Evolutionary conservation across 2,888 invertebrate genomes (phyloP), one percentile per base, ranked within the genome.

Genomic region (Galerucella pusilla): DNA sequence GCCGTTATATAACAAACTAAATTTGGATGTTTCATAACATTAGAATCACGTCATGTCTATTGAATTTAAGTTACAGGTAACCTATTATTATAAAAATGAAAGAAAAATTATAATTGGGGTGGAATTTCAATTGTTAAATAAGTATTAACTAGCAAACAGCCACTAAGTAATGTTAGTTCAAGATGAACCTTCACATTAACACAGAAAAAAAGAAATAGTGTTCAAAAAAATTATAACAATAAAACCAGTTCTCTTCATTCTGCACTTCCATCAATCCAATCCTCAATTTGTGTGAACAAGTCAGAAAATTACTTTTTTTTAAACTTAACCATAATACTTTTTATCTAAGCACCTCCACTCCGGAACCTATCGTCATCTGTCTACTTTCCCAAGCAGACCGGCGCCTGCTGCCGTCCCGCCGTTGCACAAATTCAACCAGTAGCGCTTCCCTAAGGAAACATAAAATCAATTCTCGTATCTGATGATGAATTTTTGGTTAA

Each of bases 341-440:
- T 12, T 2, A 59, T 46, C 49, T 61, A 49, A 69, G 45, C n/a
- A 69, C 69, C 69, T 69, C 12, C 49, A 61, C 25, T 25, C 69
- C 35, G 63, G 63, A 59, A 45, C 54, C 28, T 0, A 49, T 61
- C 69, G 69, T 42, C 69, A 69, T 60, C 61, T 61, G 69, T 61
- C 10, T 25, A 49, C 14, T 61, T 69, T 69, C 69, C 69, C 69
- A 69, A 69, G 69, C 69, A 69, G 20, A 4, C 61, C 61, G 69
- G 49, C 35, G 69, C 69, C 69, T 69, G 49, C 49, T 45, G 45
- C 45, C 45, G 20, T 20, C 59, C 60, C 45, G 28, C 49, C 49
- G 49, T 61, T 69, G 61, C 10, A 60, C 46, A 68, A 68, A 60
- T 45, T 63, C 35, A n/a, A 2, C 35, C 63, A 65, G 64, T 16